Evolutionary conservation across 2,113 vertebrate species (phyloP), one percentile per base, ranked within the genome.

Genomic region (Gorilla gorilla): DNA sequence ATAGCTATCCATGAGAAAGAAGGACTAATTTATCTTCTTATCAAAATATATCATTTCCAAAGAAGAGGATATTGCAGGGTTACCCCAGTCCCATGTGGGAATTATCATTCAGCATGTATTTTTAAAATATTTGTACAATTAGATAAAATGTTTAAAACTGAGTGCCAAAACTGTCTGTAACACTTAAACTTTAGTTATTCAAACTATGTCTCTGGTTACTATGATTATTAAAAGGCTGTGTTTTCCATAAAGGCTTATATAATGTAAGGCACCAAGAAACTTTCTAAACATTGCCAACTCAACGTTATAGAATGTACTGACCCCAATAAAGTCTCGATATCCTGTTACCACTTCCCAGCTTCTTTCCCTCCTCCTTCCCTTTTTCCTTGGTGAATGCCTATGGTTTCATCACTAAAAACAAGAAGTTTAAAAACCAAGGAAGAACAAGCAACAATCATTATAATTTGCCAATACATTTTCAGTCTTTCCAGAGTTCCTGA

Each of bases 121-220:
- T 88, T 38, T 1, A 85, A 87, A 92, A 57, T 61, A 52, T 40
- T 85, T 97, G 38, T 86, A 10, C 32, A 80, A 86, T 84, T 82
- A 96, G 75, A 80, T n/a, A 30, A 75, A 59, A 57, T 86, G 25
- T 83, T 97, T 87, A 89, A 81, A 95, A 90, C 23, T 8, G 11
- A 75, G 3, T 72, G 64, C 52, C 89, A n/a, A 89, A 85, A 89
- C 20, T 55, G 6, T 90, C 72, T 55, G 2, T 57, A 93, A 96
- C 76, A 45, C 50, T 45, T 89, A 70, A 87, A 68, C n/a, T 84
- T 75, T 66, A 85, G 6, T 81, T 52, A 78, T 82, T 76, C 25
- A 50, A 81, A 80, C 55, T 92, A 7, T 50, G 70, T 48, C 93
- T 52, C 52, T 83, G n/a, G 48, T 78, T 80, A 73, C 68, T 86